Percentiles rank a stretch among this genome's conserved stretches.
phyloP scores from a whole-genome alignment of 92 coral and sea anemone genomes.

The Palythoa caribaeorum region DNA sequence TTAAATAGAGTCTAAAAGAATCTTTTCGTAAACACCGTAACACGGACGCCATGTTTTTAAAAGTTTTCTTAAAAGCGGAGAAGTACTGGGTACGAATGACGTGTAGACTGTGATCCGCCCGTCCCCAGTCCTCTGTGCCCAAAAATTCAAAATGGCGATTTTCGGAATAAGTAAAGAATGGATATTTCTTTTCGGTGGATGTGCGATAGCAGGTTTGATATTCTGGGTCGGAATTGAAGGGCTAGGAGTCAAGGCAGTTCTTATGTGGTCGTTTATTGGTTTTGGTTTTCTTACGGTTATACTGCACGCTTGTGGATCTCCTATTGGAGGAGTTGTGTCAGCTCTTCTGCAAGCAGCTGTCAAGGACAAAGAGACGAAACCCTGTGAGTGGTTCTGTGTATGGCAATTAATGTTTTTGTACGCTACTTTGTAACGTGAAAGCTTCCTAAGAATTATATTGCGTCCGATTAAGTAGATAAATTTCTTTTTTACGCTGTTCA shows the following conservation, averaged over 20 bases:
- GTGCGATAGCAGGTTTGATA: constrained; percentile 66
- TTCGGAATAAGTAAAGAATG: constrained; percentile 67
- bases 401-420: not conserved
- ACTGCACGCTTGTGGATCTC: constrained; percentile 84
- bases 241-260: constrained; percentile 71
- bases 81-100: constrained; percentile 35
- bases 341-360: constrained; percentile 48
- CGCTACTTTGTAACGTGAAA: not conserved
- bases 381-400: constrained; percentile 46
- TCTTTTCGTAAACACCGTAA: constrained; percentile 54
- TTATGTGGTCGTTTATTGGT: constrained; percentile 81
- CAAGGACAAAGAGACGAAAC: constrained; percentile 28
- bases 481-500: not conserved
- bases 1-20: constrained; percentile 48
- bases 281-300: constrained; percentile 86
- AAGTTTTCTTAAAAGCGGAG: not conserved
- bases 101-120: not conserved
- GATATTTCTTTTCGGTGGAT: constrained; percentile 72
- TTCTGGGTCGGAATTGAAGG: constrained; percentile 86
- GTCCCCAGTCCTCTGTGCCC: constrained; percentile 10
- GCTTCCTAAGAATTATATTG: not conserved
- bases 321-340: constrained; percentile 63
- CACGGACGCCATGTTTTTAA: constrained; percentile 78
- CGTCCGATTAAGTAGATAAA: too few species aligned
- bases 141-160: constrained; percentile 69